A percentile compares a stretch with the other conserved stretches of the same genome.
Conservation (phyloP, 1,140 invertebrate genomes). For the Leptinotarsa texana region DNA sequence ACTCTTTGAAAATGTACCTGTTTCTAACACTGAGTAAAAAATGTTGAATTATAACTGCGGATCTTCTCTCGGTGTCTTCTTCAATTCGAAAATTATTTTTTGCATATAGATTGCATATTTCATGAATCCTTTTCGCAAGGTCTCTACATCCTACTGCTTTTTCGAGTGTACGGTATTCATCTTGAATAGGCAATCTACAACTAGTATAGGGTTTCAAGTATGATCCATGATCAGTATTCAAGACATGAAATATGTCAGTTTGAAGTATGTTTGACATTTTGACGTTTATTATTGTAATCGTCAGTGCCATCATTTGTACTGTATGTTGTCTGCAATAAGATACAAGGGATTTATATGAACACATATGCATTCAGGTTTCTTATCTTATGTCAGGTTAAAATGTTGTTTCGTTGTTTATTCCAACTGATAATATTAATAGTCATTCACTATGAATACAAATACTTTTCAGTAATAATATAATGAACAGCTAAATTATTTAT, state of each 20-base stretch:
- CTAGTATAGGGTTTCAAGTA: slow-evolving; percentile 13
- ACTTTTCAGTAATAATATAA: no score
- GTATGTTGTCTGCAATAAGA: no score
- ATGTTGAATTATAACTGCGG: slow-evolving; percentile 31
- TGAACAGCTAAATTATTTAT: no score
- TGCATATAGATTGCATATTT: not conserved
- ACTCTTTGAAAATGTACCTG: slow-evolving; percentile 28
- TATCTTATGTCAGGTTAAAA: no score
- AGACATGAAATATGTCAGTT: slow-evolving; percentile 21
- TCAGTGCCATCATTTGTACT: no score
- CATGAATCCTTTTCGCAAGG: not conserved
- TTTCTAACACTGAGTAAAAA: slow-evolving; percentile 25
- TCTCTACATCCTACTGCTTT: not conserved
- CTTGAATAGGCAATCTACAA: slow-evolving; percentile 6
- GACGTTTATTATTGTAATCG: not conserved
- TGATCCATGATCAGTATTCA: slow-evolving; percentile 14
- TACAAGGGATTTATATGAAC: no score
- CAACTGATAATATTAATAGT: no score
- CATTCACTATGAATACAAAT: no score
- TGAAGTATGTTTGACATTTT: slow-evolving; percentile 24
- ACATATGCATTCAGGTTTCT: no score
- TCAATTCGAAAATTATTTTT: not conserved
- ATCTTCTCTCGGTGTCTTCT: not conserved
- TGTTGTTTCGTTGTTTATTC: no score
- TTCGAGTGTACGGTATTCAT: not conserved